Evolutionary conservation across 1,140 invertebrate genomes (phyloP), one percentile per base, ranked within the genome.

Genomic region (Bradysia coprophila): DNA sequence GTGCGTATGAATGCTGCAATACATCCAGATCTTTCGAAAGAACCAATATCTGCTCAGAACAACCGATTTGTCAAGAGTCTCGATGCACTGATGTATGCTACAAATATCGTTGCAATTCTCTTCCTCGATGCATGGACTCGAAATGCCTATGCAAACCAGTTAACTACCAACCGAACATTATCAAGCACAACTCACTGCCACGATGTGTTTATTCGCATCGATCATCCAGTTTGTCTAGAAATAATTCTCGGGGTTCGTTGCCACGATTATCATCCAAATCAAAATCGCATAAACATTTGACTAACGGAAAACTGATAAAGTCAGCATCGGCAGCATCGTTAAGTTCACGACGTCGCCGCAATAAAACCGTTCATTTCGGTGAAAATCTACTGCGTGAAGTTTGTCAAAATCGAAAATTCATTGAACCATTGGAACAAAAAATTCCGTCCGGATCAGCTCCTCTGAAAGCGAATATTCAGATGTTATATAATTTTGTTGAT

Each of bases 331-430:
- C 54, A 21, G 68, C 63, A 24, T 63, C 64, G 42, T 62, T 72
- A 46, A 68, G 71, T 45, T 60, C 67, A 32, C 69, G 74, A 38
- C 65, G 76, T 19, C 66, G 76, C 31, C 66, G 76, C 38, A 73
- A 79, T 60, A 79, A 79, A 61, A 79, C 77, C 31, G 77, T 81
- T 11, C 77, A 81, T 59, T 80, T 80, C 54, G 76, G 76, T 34
- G 77, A 78, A 49, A 76, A 75, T 52, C 62, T 78, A 4, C 57
- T 77, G 21, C 68, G 75, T 53, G 73, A 76, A 52, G 73, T 77
- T 38, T 77, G 75, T 57, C 71, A 75, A 42, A 75, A 77, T 53
- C 46, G 58, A 42, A 53, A 62, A 49, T 49, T 62, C 46, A 54
- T 63, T 51, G 50, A 63, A 47, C 52, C 55, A 31, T 51, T 55